Evolutionary conservation across 1,140 invertebrate genomes (phyloP), one percentile per base, ranked within the genome.

Genomic region (Mesaphorura yosii): DNA sequence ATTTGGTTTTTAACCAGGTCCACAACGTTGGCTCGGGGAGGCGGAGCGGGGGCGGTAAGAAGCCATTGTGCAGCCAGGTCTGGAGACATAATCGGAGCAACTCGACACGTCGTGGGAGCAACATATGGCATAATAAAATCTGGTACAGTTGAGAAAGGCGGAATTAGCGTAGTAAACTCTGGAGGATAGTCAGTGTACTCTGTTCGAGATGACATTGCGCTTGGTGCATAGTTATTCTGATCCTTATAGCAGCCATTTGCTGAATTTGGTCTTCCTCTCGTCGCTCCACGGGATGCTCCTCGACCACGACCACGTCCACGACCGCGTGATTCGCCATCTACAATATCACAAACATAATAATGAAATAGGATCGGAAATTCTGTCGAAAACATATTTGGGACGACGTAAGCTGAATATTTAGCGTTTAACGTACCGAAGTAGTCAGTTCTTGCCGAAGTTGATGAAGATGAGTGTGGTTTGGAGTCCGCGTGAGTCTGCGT

Each of bases 61-160:
- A n/a, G n/a, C n/a, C n/a, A n/a, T n/a, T n/a, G n/a, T n/a, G n/a
- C n/a, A n/a, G 19, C 50, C 3, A 26, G 31, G 31, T 34, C 31
- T 10, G 31, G n/a, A 10, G 25, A 7, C 2, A 29, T 40, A 7
- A 28, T 5, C 3, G 38, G 29, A 10, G 53, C 4, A 20, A 27
- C 28, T 28, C 31, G 27, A 26, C 22, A 37, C 15, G 19, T 38
- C 17, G 25, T 29, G 34, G 34, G 17, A 15, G 23, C 15, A n/a
- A 53, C 51, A 40, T 58, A 58, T 3, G 51, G 51, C 51, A 53
- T 53, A 2, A 58, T 44, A 42, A 40, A 57, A 1, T 57, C 55
- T 7, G 42, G 15, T 22, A 47, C 22, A n/a, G 34, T n/a, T n/a
- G 31, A 10, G n/a, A 34, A 50, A 3, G 53, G 7, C 17, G 51